Evolutionary conservation across 2,113 vertebrate species (phyloP).

Genomic region (Galemys pyrenaicus): DNA sequence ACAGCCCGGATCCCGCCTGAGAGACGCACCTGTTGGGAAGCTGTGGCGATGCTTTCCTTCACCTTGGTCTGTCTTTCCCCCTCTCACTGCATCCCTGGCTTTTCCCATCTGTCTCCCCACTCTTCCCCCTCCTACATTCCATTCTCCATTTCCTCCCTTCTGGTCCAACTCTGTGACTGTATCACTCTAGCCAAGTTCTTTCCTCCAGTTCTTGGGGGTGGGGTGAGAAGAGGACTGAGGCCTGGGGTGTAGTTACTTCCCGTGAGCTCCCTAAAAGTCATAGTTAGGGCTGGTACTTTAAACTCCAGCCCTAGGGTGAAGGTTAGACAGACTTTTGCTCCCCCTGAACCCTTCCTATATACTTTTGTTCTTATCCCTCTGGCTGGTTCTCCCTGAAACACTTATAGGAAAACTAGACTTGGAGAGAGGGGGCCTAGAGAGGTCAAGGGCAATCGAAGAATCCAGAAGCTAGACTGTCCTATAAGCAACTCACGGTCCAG

Average conservation of each 20-base stretch:
- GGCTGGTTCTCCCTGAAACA: background rate
- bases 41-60: background rate
- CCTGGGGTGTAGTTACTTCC: background rate
- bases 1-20: background rate
- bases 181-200: background rate
- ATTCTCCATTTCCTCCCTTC: background rate
- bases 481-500: background rate
- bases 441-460: background rate
- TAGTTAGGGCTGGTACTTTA: background rate
- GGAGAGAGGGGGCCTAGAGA: background rate
- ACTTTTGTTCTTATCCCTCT: background rate
- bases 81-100: background rate
- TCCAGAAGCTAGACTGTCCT: background rate
- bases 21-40: background rate
- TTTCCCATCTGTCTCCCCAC: background rate
- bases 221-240: background rate
- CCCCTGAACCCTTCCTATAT: background rate
- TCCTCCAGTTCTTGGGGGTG: background rate
- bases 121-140: background rate
- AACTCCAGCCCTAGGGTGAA: background rate
- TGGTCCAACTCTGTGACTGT: background rate
- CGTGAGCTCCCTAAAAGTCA: conserved; percentile 19
- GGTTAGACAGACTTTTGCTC: background rate
- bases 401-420: background rate
- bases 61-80: background rate